Percentiles rank a stretch among this genome's conserved stretches.
These are phyloP conservation scores for Flexamia atlantica DNA, from an alignment of 2,888 invertebrate species.

Conservation along the genomic window DNA sequence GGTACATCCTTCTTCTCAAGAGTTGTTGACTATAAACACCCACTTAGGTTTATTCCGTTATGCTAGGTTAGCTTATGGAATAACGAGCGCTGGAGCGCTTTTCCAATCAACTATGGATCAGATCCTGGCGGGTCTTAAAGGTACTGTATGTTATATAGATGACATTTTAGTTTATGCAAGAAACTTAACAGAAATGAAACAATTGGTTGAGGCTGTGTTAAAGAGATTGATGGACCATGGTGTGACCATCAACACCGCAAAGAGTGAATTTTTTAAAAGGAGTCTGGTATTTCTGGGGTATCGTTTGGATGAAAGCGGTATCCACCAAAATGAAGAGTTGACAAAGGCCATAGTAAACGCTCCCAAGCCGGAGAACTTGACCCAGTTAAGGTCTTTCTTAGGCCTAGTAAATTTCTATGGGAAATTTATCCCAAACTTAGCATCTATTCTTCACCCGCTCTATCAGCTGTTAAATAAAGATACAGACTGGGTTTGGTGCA, in stretches of 20 bases:
- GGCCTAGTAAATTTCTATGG: slow-evolving; percentile 11
- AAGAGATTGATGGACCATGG: slow-evolving; percentile 62
- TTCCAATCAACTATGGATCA: slow-evolving; percentile 67
- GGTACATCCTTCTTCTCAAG: slow-evolving; percentile 21
- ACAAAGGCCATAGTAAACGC: slow-evolving; percentile 1
- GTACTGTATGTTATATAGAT: slow-evolving; percentile 69
- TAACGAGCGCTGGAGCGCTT: slow-evolving; percentile 61
- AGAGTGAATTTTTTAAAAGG: slow-evolving; percentile 53
- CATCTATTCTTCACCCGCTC: not conserved
- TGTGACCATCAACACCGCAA: slow-evolving; percentile 55
- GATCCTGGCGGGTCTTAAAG: slow-evolving; percentile 67
- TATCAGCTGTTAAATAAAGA: not conserved
- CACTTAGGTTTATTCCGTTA: slow-evolving; percentile 57
- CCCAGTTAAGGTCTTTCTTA: slow-evolving; percentile 8
- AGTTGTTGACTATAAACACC: slow-evolving; percentile 13
- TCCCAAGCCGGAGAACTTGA: not conserved
- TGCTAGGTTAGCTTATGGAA: not conserved
- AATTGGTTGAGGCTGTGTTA: slow-evolving; percentile 65
- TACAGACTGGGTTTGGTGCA: not conserved
- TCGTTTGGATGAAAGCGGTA: slow-evolving; percentile 13
- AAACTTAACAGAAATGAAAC: slow-evolving; percentile 66
- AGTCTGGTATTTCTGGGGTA: slow-evolving; percentile 60
- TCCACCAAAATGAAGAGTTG: slow-evolving; percentile 5
- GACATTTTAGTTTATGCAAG: slow-evolving; percentile 69
- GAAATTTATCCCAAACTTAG: not conserved